These are phyloP conservation scores for Formica selysi DNA, from an alignment of 1,140 invertebrate genomes.

Conservation along the genomic window DNA sequence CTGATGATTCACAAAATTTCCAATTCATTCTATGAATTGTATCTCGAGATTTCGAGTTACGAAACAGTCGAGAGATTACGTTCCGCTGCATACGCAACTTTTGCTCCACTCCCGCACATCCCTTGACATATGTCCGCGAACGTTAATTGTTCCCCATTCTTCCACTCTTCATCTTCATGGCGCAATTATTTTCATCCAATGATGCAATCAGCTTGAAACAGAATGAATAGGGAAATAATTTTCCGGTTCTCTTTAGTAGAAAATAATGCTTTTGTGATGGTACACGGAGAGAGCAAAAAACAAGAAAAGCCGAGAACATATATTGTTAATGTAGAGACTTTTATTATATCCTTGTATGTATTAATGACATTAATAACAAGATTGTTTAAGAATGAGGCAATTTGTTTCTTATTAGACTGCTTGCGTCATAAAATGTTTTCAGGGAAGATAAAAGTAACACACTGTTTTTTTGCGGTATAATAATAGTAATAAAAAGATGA, in stretches of 20 bases:
- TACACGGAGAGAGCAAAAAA: neutral
- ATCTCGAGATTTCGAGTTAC: slow-evolving; percentile 58
- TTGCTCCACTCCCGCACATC: slow-evolving; percentile 7
- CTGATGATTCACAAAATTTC: slow-evolving; percentile 13
- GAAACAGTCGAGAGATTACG: slow-evolving; percentile 59
- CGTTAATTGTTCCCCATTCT: slow-evolving; percentile 45
- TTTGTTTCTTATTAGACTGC: neutral
- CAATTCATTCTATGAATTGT: neutral
- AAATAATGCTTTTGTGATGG: slow-evolving; percentile 32
- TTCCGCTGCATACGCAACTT: slow-evolving; percentile 59
- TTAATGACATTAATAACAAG: slow-evolving; percentile 8
- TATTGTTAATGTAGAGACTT: slow-evolving; percentile 10
- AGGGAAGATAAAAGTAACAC: neutral
- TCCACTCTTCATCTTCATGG: slow-evolving; percentile 2
- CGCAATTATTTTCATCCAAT: slow-evolving; percentile 54
- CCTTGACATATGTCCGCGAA: neutral
- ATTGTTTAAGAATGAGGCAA: slow-evolving; percentile 8
- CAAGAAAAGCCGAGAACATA: neutral
- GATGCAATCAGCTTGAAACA: slow-evolving; percentile 66
- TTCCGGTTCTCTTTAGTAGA: slow-evolving; percentile 6
- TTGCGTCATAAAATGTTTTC: neutral
- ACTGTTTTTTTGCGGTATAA: neutral
- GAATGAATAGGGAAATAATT: slow-evolving; percentile 63
- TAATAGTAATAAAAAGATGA: neutral
- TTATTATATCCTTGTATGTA: slow-evolving; percentile 15